A percentile compares a stretch with the other conserved stretches of the same genome.
Evolutionary conservation across 2,113 vertebrate species (phyloP).

Genomic region (Phainopepla nitens): DNA sequence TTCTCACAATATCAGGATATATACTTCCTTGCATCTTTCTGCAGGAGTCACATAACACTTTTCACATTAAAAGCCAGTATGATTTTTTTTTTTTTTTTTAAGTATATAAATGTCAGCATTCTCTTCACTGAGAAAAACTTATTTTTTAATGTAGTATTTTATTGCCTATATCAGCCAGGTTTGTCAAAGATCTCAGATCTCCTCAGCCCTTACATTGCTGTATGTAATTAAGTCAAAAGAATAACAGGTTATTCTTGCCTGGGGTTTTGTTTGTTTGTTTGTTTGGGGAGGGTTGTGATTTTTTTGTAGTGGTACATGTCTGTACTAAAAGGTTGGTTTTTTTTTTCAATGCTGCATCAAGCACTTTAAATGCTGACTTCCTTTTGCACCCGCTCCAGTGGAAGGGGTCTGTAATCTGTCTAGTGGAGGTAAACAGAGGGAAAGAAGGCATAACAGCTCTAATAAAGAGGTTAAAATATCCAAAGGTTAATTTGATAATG

Average conservation of each 20-base stretch:
- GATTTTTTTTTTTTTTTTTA: not conserved
- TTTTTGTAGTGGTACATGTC: not conserved
- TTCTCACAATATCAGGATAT: not conserved
- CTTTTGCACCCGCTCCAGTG: not conserved
- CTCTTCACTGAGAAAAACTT: rapidly evolving
- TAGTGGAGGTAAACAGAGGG: not conserved
- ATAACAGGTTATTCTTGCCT: not conserved
- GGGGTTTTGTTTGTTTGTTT: not conserved
- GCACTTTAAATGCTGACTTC: not conserved
- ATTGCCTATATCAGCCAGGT: not conserved
- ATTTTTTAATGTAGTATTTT: not conserved
- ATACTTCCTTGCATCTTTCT: not conserved
- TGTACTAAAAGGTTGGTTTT: not conserved
- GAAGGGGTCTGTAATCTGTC: not conserved
- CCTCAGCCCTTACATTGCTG: not conserved
- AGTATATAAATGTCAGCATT: not conserved
- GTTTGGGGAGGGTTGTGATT: not conserved
- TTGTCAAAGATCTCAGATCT: not conserved
- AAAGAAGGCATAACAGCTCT: not conserved
- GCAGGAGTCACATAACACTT: not conserved
- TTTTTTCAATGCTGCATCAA: not conserved
- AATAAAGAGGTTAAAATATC: not conserved
- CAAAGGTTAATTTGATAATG: not conserved
- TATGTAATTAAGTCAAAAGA: not conserved
- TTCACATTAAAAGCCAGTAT: not conserved